These are phyloP conservation scores for Lanistes nyassanus DNA, from an alignment of 1,140 invertebrate genomes.

Conservation along the genomic window DNA sequence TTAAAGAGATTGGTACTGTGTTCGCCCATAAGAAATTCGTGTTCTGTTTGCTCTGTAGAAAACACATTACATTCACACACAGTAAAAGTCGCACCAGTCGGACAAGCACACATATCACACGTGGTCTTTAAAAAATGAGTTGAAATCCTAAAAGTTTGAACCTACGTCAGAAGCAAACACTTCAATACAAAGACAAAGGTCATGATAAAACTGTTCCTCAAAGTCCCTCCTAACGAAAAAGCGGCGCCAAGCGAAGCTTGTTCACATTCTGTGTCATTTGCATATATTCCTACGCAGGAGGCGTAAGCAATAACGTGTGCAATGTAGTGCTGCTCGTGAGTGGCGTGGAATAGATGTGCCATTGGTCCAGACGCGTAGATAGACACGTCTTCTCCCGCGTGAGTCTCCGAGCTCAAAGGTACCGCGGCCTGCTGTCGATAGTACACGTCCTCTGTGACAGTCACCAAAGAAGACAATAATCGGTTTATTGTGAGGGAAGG, in stretches of 20 bases:
- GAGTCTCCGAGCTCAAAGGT: constrained; percentile 69
- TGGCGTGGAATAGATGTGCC: constrained; percentile 86
- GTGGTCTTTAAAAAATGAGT: too few relatives aligned
- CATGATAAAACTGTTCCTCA: neutral
- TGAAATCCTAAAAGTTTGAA: too few relatives aligned
- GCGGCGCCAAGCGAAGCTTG: neutral
- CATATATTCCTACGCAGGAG: constrained; percentile 61
- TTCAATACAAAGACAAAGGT: too few relatives aligned
- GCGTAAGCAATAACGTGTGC: constrained; percentile 80
- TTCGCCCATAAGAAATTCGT: too few relatives aligned
- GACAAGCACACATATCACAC: too few relatives aligned
- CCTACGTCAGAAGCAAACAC: neutral
- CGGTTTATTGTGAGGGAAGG: too few relatives aligned
- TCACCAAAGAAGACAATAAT: too few relatives aligned
- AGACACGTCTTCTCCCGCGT: constrained; percentile 64
- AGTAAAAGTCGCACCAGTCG: too few relatives aligned
- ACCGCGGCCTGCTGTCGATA: constrained; percentile 72
- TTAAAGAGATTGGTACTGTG: too few relatives aligned
- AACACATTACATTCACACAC: too few relatives aligned
- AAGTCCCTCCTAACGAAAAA: neutral
- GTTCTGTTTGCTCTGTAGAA: too few relatives aligned
- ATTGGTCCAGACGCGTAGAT: constrained; percentile 77
- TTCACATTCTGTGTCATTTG: constrained; percentile 20
- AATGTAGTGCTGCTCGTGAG: constrained; percentile 92
- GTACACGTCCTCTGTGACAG: constrained; percentile 22